Evolutionary conservation across 2,113 vertebrate species (phyloP), one percentile per base, ranked within the genome.

Genomic region (Aptenodytes forsteri): DNA sequence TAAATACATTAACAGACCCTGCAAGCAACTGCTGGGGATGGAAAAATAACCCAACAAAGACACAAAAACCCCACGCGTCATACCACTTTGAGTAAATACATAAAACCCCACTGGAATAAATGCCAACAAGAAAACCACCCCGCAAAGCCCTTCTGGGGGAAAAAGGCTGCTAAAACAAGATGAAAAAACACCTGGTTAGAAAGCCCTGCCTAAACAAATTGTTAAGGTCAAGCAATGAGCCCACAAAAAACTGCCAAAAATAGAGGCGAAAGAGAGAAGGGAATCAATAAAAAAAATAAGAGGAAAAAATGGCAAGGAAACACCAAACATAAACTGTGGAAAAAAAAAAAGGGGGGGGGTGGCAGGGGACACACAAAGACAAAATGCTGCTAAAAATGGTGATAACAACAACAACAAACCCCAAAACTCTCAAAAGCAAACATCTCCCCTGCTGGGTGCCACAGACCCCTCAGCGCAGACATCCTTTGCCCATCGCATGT

Each of bases 51-150:
- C 2, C 3, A 2, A 7, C 2, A 4, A 59, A 79, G 7, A 11
- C 11, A 1, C 25, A 87, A 46, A 25, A 44, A 3, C 23, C 4
- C 42, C 18, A 36, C 2, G 2, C 3, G 3, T 10, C 7, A 5
- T 59, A 13, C 13, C 8, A 3, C 11, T 73, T 73, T 18, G 44
- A 29, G 54, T 21, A 56, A 89, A 73, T 16, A 7, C 52, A 18
- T 9, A 29, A 89, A 44, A 10, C 4, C 18, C 54, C 46, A 61
- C 4, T 1, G 7, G 47, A 44, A 62, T 18, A 67, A 84, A 67
- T 9, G n/a, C 59, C 66, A 25, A 29, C 12, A 21, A 55, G 36
- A 17, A 75, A 75, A 46, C 40, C 40, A 27, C 23, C 32, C 32
- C 2, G 6, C 71, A 56, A 56, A 56, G 30, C 38, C 16, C 9